Evolutionary conservation across 2,888 invertebrate genomes (phyloP).

Genomic region (Cosmopolites sordidus): DNA sequence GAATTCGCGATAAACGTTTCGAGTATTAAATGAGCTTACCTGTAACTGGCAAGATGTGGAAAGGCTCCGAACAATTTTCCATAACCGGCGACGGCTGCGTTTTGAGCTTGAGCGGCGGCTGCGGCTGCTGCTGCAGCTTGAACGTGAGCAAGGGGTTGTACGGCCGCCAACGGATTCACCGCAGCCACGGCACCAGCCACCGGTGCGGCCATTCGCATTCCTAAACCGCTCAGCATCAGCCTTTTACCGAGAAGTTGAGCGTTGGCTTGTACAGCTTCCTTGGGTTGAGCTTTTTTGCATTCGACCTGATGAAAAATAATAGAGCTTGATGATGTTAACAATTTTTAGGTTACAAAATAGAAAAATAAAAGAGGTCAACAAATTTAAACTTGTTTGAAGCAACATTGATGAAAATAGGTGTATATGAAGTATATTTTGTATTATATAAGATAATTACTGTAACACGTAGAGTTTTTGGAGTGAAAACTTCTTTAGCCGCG

Average conservation of each 20-base stretch:
- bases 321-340: too few species aligned
- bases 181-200: constrained; percentile 51
- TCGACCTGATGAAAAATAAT: constrained; percentile 54
- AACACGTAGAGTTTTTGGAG: too few species aligned
- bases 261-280: constrained; percentile 76
- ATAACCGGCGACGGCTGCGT: constrained; percentile 60
- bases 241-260: constrained; percentile 62
- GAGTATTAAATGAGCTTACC: constrained; percentile 41
- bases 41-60: constrained; percentile 55
- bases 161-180: constrained; percentile 59
- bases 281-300: constrained; percentile 89
- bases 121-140: constrained; percentile 52
- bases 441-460: too few species aligned
- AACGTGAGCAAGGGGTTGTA: constrained; percentile 46
- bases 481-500: too few species aligned
- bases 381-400: too few species aligned
- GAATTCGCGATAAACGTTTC: too few species aligned
- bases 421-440: too few species aligned
- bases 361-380: neutral
- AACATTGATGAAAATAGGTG: too few species aligned
- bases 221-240: constrained; percentile 67
- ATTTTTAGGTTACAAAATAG: too few species aligned
- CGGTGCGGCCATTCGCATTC: constrained; percentile 62
- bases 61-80: constrained; percentile 63
- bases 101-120: constrained; percentile 53